Conservation (phyloP, 2,888 invertebrate genomes). For the Meteorus cinctellus region DNA sequence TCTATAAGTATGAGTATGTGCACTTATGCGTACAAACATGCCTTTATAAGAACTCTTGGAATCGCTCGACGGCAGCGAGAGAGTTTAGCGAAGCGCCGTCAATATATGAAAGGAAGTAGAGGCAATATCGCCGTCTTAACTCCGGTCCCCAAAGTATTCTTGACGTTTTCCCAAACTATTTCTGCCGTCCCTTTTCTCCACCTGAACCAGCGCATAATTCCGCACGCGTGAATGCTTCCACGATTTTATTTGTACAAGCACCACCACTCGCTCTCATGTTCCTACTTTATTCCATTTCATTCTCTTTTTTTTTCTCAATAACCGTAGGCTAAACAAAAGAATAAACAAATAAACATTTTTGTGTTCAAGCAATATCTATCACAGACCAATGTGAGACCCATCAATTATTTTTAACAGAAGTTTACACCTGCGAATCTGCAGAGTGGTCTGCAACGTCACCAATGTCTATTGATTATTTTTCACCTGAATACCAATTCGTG, state of each 20-base stretch:
- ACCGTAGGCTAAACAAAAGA: too few relatives aligned
- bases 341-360: too few relatives aligned
- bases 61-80: background rate
- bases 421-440: too few relatives aligned
- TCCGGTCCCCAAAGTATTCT: constrained; percentile 57
- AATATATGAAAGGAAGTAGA: constrained; percentile 17
- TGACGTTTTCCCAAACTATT: constrained; percentile 61
- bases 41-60: constrained; percentile 24
- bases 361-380: too few relatives aligned
- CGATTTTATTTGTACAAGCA: constrained; percentile 32
- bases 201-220: constrained; percentile 5
- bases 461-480: too few relatives aligned
- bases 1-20: background rate
- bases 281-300: background rate
- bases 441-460: too few relatives aligned
- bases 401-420: too few relatives aligned
- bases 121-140: constrained; percentile 59
- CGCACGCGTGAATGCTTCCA: constrained; percentile 32
- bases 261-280: constrained; percentile 15
- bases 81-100: background rate
- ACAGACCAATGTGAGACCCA: too few relatives aligned
- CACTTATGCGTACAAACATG: constrained; percentile 7
- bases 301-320: background rate
- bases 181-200: constrained; percentile 34
- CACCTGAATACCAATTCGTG: too few relatives aligned